Evolutionary conservation across 2,888 invertebrate genomes (phyloP).

Genomic region (Lithophane ornitopus): DNA sequence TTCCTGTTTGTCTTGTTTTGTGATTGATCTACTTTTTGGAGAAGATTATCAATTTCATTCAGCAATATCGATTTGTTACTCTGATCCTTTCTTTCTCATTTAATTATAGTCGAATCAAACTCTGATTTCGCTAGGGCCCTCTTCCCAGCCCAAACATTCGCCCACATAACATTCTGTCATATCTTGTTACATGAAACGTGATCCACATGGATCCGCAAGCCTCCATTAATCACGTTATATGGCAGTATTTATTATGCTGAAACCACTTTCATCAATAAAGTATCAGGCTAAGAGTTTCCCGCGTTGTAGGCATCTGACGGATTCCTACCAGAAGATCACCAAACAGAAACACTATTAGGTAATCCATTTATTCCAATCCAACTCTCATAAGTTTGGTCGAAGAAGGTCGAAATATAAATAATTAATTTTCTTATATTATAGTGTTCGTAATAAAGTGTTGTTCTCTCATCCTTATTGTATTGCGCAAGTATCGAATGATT

Average conservation of each 20-base stretch:
- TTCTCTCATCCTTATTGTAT: slow-evolving; percentile 13
- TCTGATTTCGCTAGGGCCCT: background rate
- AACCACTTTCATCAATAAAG: slow-evolving; percentile 35
- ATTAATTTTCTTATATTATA: background rate
- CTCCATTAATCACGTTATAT: slow-evolving; percentile 33
- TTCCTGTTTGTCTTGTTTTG: background rate
- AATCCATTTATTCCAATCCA: slow-evolving; percentile 31
- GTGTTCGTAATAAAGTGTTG: background rate
- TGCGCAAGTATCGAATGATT: slow-evolving; percentile 24
- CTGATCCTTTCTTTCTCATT: background rate
- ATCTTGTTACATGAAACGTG: background rate
- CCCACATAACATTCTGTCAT: background rate
- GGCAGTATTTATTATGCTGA: slow-evolving; percentile 20
- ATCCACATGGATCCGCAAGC: background rate
- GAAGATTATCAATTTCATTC: background rate
- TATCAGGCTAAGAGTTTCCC: slow-evolving; percentile 18
- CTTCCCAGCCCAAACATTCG: background rate
- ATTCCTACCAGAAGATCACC: slow-evolving; percentile 14
- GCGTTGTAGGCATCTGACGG: background rate
- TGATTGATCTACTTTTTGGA: background rate
- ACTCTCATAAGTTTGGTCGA: slow-evolving; percentile 20
- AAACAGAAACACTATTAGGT: slow-evolving; percentile 16
- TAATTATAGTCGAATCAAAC: background rate
- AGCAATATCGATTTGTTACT: background rate
- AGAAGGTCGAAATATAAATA: background rate